These are phyloP conservation scores for Pseudonaja textilis DNA, from an alignment of 2,113 vertebrate genomes.

Conservation along the genomic window DNA sequence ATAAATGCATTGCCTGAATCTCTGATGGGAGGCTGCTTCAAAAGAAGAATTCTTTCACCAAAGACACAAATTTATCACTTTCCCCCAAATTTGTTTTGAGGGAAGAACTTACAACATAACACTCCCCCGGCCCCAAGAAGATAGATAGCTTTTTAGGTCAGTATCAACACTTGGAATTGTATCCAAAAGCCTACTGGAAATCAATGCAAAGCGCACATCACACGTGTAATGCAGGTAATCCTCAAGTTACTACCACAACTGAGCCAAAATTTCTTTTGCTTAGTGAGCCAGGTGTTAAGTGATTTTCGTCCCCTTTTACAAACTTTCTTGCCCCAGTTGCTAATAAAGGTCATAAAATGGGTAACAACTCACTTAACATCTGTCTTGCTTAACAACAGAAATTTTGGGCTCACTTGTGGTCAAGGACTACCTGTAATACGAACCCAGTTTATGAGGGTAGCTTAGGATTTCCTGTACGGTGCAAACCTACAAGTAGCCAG, in stretches of 20 bases:
- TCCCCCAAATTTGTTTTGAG: neutral
- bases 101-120: neutral
- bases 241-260: neutral
- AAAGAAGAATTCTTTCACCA: neutral
- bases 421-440: neutral
- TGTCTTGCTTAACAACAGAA: neutral
- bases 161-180: neutral
- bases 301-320: neutral
- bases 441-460: neutral
- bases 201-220: neutral
- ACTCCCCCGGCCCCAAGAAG: neutral
- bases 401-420: neutral
- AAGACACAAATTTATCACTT: neutral
- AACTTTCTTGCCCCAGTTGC: neutral
- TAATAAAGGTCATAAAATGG: neutral
- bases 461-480: neutral
- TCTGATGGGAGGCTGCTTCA: neutral
- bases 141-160: neutral
- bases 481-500: neutral
- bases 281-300: neutral
- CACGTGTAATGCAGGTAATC: neutral
- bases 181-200: neutral
- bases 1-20: neutral
- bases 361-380: neutral
- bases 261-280: neutral